Conservation (phyloP, 2,888 invertebrate genomes). For the Portevinia maculata region DNA sequence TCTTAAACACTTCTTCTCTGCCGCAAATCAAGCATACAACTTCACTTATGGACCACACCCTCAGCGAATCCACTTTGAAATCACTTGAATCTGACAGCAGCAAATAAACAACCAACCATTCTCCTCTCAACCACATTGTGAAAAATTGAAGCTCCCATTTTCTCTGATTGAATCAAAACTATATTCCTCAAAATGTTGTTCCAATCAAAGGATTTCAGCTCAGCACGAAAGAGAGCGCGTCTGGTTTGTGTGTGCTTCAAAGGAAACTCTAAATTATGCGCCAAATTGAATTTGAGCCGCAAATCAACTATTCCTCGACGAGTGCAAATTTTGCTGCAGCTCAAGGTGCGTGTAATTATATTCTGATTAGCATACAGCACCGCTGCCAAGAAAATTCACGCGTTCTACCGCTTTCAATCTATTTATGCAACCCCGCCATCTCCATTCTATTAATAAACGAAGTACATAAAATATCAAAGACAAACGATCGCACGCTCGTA, state of each 20-base stretch:
- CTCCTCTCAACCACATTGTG: slow-evolving; percentile 17
- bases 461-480: slow-evolving; percentile 72
- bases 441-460: slow-evolving; percentile 54
- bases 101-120: slow-evolving; percentile 21
- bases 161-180: slow-evolving; percentile 37
- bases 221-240: background rate
- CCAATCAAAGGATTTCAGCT: slow-evolving; percentile 38
- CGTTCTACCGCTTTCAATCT: slow-evolving; percentile 3
- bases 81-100: slow-evolving; percentile 37
- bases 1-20: background rate
- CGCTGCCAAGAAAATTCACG: slow-evolving; percentile 46
- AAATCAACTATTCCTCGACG: slow-evolving; percentile 22
- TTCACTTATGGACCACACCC: background rate
- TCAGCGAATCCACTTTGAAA: slow-evolving; percentile 29
- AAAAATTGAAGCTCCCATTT: slow-evolving; percentile 27
- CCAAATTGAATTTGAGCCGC: slow-evolving; percentile 67
- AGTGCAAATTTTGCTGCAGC: slow-evolving; percentile 16
- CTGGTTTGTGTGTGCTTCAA: slow-evolving; percentile 36
- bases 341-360: slow-evolving; percentile 70
- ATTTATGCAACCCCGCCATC: slow-evolving; percentile 3
- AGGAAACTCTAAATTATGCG: slow-evolving; percentile 72
- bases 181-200: slow-evolving; percentile 11
- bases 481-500: slow-evolving; percentile 64
- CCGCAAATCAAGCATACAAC: background rate
- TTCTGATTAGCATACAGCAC: slow-evolving; percentile 67